Evolutionary conservation across 1,140 invertebrate genomes (phyloP).

Genomic region (Brachionus paranguensis): DNA sequence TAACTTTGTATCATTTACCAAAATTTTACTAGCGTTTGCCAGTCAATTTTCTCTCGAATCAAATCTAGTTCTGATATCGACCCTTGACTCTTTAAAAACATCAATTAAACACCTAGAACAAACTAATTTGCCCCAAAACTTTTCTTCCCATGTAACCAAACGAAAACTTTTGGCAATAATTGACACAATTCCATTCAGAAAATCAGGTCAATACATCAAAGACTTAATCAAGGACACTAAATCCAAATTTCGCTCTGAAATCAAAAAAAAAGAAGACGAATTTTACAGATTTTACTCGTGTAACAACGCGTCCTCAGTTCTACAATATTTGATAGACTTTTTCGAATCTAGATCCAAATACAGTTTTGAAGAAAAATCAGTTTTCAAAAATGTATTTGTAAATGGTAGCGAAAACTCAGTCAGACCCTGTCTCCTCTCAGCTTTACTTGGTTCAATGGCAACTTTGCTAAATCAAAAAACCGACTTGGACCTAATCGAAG

Average conservation of each 20-base stretch:
- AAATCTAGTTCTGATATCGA: background rate
- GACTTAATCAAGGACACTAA: background rate
- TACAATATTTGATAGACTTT: background rate
- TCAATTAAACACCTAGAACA: background rate
- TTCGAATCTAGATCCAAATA: background rate
- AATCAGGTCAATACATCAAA: background rate
- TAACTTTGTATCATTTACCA: background rate
- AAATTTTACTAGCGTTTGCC: background rate
- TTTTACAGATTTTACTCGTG: background rate
- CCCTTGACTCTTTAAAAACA: background rate
- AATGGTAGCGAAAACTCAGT: background rate
- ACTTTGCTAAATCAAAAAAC: background rate
- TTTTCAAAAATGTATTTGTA: background rate
- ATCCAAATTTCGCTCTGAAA: background rate
- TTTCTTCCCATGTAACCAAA: background rate
- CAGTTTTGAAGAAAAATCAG: slow-evolving; percentile 1
- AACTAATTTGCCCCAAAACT: background rate
- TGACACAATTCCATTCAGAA: background rate
- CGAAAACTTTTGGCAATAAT: background rate
- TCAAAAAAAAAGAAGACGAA: background rate
- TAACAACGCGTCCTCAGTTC: background rate
- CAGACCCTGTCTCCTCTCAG: background rate
- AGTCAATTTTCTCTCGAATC: background rate
- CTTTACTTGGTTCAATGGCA: background rate
- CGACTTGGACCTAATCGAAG: background rate